These are phyloP conservation scores for Formica exsecta DNA, from an alignment of 1,140 invertebrate species.

Conservation along the genomic window DNA sequence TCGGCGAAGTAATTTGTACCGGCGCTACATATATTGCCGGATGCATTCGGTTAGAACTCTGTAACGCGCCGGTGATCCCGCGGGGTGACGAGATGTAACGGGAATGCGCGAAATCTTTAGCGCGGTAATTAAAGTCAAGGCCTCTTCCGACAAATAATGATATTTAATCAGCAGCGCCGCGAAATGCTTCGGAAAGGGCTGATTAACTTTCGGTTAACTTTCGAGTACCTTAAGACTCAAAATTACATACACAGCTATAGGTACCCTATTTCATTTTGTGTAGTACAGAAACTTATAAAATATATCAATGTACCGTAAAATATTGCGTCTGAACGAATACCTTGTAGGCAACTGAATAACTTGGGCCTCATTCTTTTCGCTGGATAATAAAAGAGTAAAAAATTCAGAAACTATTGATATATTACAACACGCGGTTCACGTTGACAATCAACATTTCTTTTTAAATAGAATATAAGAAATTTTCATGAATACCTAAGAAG, in stretches of 20 bases:
- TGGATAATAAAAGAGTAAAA: neutral
- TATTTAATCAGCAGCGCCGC: neutral
- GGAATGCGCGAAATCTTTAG: constrained; percentile 38
- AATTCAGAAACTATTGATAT: neutral
- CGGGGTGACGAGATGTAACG: neutral
- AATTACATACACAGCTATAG: neutral
- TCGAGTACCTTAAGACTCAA: neutral
- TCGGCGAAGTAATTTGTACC: constrained; percentile 58
- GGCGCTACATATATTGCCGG: constrained; percentile 47
- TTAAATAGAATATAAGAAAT: neutral
- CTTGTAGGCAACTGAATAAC: neutral
- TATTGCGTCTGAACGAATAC: neutral
- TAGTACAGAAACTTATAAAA: neutral
- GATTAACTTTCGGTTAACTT: neutral
- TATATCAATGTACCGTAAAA: neutral
- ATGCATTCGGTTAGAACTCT: constrained; percentile 34
- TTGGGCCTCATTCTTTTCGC: neutral
- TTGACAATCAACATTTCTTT: neutral
- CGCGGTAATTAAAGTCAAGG: constrained; percentile 43
- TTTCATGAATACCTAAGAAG: constrained; percentile 34
- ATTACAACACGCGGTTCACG: neutral
- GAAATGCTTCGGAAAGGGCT: neutral
- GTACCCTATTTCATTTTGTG: neutral
- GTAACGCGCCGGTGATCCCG: neutral
- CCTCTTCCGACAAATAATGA: neutral